Percentiles rank a stretch among this genome's conserved stretches.
These are phyloP conservation scores for Bradysia coprophila DNA, from an alignment of 1,140 invertebrate genomes.

Conservation along the genomic window DNA sequence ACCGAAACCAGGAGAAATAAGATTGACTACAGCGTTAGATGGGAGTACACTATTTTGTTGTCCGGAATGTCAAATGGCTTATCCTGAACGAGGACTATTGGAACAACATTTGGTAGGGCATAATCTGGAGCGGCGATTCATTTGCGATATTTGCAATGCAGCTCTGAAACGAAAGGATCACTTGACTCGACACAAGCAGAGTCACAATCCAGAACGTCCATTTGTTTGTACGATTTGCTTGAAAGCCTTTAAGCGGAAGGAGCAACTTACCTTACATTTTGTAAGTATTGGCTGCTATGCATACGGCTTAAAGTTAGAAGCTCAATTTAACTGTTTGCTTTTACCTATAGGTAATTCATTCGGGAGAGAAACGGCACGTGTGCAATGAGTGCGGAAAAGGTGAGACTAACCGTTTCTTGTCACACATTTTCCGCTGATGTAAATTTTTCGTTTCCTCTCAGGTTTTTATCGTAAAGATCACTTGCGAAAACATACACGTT, in stretches of 20 bases:
- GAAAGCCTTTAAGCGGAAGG: conserved; percentile 70
- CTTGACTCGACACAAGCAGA: conserved; percentile 60
- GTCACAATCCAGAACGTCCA: conserved; percentile 59
- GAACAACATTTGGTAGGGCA: conserved; percentile 63
- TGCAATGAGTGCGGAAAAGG: conserved; percentile 74
- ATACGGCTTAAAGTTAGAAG: too few relatives aligned
- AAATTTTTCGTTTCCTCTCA: too few relatives aligned
- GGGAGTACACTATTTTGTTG: conserved; percentile 69
- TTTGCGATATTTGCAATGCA: conserved; percentile 71
- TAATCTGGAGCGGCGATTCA: conserved; percentile 57
- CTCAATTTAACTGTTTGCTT: too few relatives aligned
- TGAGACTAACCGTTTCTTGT: too few relatives aligned
- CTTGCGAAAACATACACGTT: conserved; percentile 57
- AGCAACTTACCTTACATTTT: conserved; percentile 65
- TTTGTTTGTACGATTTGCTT: conserved; percentile 68
- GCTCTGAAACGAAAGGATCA: conserved; percentile 68
- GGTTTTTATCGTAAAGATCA: conserved; percentile 57
- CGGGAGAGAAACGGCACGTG: conserved; percentile 66
- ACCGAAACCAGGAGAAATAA: conserved; percentile 64
- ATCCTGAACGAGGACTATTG: conserved; percentile 58
- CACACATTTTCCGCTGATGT: too few relatives aligned
- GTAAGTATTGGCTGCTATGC: too few relatives aligned
- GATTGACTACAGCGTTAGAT: conserved; percentile 60
- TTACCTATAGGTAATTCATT: too few relatives aligned
- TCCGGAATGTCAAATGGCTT: conserved; percentile 72